These are phyloP conservation scores for Hystrix cristata DNA, from an alignment of 2,113 vertebrate species.

Conservation along the genomic window DNA sequence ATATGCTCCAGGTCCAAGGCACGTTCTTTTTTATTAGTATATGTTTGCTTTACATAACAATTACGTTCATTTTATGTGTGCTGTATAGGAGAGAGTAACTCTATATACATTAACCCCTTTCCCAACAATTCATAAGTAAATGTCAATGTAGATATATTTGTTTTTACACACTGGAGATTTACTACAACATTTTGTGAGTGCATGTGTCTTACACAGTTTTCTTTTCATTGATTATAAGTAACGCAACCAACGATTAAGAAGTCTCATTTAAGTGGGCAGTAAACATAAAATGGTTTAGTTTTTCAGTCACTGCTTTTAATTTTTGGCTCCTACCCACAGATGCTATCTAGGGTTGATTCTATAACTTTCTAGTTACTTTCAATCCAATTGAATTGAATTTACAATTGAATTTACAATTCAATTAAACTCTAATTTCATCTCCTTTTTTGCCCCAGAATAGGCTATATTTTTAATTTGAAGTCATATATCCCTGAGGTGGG, in stretches of 20 bases:
- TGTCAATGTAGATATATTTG: background rate
- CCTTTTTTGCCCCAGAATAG: background rate
- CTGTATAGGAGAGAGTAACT: background rate
- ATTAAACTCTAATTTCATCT: constrained; percentile 9
- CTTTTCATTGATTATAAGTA: background rate
- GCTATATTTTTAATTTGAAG: background rate
- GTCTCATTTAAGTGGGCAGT: background rate
- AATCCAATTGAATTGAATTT: background rate
- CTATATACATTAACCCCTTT: background rate
- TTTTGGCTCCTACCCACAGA: background rate
- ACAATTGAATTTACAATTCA: background rate
- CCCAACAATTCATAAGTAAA: background rate
- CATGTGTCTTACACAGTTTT: background rate
- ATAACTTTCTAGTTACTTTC: background rate
- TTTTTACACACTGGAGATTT: background rate
- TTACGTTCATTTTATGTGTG: background rate
- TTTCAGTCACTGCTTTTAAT: background rate
- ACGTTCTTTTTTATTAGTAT: background rate
- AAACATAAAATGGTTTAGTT: background rate
- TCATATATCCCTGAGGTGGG: background rate
- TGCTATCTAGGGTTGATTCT: background rate
- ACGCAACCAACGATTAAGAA: background rate
- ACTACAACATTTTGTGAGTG: background rate
- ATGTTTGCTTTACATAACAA: background rate
- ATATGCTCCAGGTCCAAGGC: background rate